These are phyloP conservation scores for Zoanthus gigantus DNA, from an alignment of 92 coral and sea anemone genomes.

Conservation along the genomic window DNA sequence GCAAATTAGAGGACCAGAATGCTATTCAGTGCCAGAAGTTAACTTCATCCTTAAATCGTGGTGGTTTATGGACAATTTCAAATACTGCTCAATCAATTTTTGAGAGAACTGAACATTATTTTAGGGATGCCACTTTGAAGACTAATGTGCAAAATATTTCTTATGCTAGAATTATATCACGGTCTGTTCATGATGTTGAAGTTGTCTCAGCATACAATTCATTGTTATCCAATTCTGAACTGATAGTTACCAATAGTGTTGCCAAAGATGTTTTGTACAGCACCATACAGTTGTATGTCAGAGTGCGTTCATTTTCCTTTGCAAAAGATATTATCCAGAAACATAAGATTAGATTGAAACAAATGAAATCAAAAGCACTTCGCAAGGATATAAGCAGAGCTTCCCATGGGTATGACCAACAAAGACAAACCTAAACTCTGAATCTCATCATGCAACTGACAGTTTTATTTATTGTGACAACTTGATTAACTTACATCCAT, in stretches of 20 bases:
- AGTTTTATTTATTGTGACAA: no score
- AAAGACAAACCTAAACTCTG: neutral
- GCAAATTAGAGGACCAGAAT: slow-evolving; percentile 32
- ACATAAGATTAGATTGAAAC: slow-evolving; percentile 44
- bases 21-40: slow-evolving; percentile 43
- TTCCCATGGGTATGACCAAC: neutral
- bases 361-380: slow-evolving; percentile 36
- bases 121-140: slow-evolving; percentile 46
- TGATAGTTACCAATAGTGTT: slow-evolving; percentile 10
- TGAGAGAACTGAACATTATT: slow-evolving; percentile 59
- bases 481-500: no score
- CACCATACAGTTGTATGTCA: slow-evolving; percentile 26
- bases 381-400: slow-evolving; percentile 1
- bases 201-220: slow-evolving; percentile 48
- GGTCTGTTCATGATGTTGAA: slow-evolving; percentile 55
- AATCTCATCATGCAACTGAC: no score
- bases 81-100: slow-evolving; percentile 53
- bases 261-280: slow-evolving; percentile 42
- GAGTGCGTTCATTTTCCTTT: slow-evolving; percentile 46
- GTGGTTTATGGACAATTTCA: slow-evolving; percentile 54
- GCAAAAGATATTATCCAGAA: slow-evolving; percentile 54
- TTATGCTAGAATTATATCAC: slow-evolving; percentile 42
- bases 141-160: slow-evolving; percentile 31
- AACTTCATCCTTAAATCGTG: slow-evolving; percentile 56
- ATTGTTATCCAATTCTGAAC: slow-evolving; percentile 34